Evolutionary conservation across 2,888 invertebrate genomes (phyloP).

Genomic region (Ceriagrion tenellum): DNA sequence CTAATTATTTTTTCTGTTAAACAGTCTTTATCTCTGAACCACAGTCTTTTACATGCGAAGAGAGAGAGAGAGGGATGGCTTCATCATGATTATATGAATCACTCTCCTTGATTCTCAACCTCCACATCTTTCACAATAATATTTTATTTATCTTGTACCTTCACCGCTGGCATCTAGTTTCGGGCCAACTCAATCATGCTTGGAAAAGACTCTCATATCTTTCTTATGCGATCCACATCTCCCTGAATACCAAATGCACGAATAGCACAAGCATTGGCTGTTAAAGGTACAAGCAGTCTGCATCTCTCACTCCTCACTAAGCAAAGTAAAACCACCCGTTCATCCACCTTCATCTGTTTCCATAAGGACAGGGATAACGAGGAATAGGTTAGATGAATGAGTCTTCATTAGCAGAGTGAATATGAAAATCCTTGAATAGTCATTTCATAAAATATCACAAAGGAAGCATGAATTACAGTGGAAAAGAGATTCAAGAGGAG

Average conservation of each 20-base stretch:
- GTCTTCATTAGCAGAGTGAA: conserved; percentile 42
- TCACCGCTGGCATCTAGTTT: conserved; percentile 39
- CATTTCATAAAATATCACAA: conserved; percentile 30
- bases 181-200: conserved; percentile 13
- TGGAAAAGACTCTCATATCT: conserved; percentile 36
- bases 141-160: conserved; percentile 52
- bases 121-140: conserved; percentile 51
- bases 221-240: conserved; percentile 43
- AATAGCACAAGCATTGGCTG: conserved; percentile 65
- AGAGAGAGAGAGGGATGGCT: conserved; percentile 68
- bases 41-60: conserved; percentile 68
- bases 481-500: conserved; percentile 16
- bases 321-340: conserved; percentile 64
- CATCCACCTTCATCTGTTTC: conserved; percentile 60
- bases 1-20: conserved; percentile 62
- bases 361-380: conserved; percentile 58
- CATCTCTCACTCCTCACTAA: conserved; percentile 59
- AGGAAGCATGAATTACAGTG: conserved; percentile 25
- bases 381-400: conserved; percentile 28
- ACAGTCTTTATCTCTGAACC: conserved; percentile 67
- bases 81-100: conserved; percentile 56
- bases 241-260: conserved; percentile 52
- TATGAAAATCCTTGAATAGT: conserved; percentile 35
- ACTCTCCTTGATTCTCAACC: conserved; percentile 37
- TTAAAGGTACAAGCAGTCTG: conserved; percentile 67